A percentile compares a stretch with the other conserved stretches of the same genome.
Conservation (phyloP, 2,888 invertebrate genomes). For the Pheosia tremula region DNA sequence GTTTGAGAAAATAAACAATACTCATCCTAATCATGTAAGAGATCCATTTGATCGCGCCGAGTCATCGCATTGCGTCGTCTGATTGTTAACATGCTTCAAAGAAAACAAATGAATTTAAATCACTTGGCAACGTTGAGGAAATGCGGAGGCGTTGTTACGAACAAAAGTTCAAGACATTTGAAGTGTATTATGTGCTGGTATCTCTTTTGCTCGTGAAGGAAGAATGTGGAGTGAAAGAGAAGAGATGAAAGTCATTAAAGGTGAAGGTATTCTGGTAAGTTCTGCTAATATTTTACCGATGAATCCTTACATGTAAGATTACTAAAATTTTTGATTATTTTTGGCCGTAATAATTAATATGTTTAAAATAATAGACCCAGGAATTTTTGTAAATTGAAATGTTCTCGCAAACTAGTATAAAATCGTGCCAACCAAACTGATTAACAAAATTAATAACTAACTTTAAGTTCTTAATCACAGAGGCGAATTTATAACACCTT, state of each 20-base stretch:
- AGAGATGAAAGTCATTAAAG: constrained; percentile 33
- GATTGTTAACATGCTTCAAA: constrained; percentile 57
- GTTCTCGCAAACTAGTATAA: not conserved
- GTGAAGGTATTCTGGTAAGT: constrained; percentile 26
- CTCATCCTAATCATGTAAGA: constrained; percentile 61
- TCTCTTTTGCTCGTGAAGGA: constrained; percentile 32
- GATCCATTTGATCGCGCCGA: constrained; percentile 57
- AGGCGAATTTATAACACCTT: constrained; percentile 37
- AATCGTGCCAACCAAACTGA: constrained; percentile 11
- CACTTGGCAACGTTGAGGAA: constrained; percentile 44
- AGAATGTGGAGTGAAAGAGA: constrained; percentile 21
- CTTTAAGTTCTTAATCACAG: constrained; percentile 29
- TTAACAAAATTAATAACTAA: constrained; percentile 33
- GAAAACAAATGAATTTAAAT: constrained; percentile 56
- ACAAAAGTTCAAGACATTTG: constrained; percentile 35
- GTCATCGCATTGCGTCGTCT: constrained; percentile 61
- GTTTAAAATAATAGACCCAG: too few relatives aligned
- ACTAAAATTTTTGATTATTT: not conserved
- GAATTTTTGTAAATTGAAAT: constrained; percentile 3
- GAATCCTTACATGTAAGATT: not conserved
- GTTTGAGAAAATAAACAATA: constrained; percentile 63
- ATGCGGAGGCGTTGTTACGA: constrained; percentile 44
- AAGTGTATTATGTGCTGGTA: constrained; percentile 29
- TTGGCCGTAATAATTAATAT: too few relatives aligned
- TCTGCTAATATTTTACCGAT: constrained; percentile 26